Base-by-base conservation (phyloP, 2,113 vertebrate genomes). In the Psettodes erumei region DNA sequence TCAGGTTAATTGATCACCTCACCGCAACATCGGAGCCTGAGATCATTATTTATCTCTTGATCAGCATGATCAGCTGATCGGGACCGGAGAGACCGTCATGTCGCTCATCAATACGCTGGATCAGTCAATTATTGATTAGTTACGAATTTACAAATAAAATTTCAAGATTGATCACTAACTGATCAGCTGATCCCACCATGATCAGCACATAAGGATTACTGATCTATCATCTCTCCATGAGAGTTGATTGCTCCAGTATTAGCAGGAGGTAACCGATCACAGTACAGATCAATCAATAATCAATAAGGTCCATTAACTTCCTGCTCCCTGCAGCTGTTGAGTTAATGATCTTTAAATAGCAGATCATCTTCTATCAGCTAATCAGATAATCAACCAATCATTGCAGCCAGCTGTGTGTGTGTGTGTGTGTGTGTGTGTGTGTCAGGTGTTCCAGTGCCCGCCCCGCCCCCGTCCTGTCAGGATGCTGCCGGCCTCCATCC, bases 401-500 rank as follows among this genome's bases (percentile, higher is more conserved):
- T 21, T 47, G 8, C 18, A 45, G 45, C 42, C 40, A 6, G 3
- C 16, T 43, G 6, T 45, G 18, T 47, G n/a, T 9, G 43, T 47
- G 8, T 5, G 21, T 47, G 45, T n/a, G 45, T 21, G 45, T 47
- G 45, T 45, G 19, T n/a, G n/a, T n/a, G n/a, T n/a, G n/a, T n/a
- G n/a, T n/a, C n/a, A n/a, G n/a, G n/a, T n/a, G n/a, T n/a, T n/a
- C n/a, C n/a, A n/a, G n/a, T n/a, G n/a, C n/a, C n/a, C n/a, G n/a
- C n/a, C n/a, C n/a, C n/a, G n/a, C n/a, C 32, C 67, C 75, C 53
- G 42, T 53, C 32, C 18, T 3, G 27, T 32, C 63, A 60, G 43
- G 30, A 99, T 98, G 97, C 91, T 99, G 82, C 96, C 96, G 23
- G 96, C 96, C 54, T 97, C 96, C 50, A 98, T 98, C 80, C 97